phyloP scores from a whole-genome alignment of 92 coral and sea anemone species.

The Hydrozoanthus gracilis region DNA sequence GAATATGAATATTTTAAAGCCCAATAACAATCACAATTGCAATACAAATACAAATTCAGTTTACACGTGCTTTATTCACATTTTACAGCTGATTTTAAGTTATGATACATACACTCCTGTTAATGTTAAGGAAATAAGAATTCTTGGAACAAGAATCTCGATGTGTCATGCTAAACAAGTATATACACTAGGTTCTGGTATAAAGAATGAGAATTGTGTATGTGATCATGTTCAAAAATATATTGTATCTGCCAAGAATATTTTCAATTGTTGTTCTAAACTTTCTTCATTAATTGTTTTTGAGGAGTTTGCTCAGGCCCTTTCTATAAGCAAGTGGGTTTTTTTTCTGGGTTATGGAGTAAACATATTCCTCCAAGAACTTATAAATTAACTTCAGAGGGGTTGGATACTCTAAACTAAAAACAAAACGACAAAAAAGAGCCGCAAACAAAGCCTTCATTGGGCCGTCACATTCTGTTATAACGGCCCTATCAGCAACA shows the following conservation, averaged over 20 bases:
- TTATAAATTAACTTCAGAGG: background rate
- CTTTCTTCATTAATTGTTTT: constrained; percentile 15
- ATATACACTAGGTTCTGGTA: constrained; percentile 3
- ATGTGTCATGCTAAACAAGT: constrained; percentile 6
- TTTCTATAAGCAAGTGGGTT: constrained; percentile 5
- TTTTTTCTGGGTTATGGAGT: background rate
- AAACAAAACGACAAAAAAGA: too few relatives aligned
- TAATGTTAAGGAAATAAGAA: constrained; percentile 8
- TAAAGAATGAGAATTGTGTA: constrained; percentile 8
- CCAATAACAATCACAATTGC: background rate
- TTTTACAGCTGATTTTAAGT: too few relatives aligned
- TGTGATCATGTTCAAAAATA: background rate
- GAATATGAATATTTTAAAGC: constrained; percentile 9
- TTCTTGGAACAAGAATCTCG: background rate
- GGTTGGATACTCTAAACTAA: constrained; percentile 8
- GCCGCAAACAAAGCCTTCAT: constrained; percentile 22
- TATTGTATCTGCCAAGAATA: constrained; percentile 9
- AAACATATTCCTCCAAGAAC: constrained; percentile 24
- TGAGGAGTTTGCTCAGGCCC: constrained; percentile 4
- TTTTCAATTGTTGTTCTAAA: background rate
- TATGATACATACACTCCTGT: constrained; percentile 21
- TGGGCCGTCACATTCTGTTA: constrained; percentile 20
- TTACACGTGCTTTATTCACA: too few relatives aligned
- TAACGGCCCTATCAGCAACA: background rate
- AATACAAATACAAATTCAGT: too few relatives aligned